A percentile compares a stretch with the other conserved stretches of the same genome.
phyloP scores from a whole-genome alignment of 1,140 invertebrate genomes.

The Octopus sinensis region DNA sequence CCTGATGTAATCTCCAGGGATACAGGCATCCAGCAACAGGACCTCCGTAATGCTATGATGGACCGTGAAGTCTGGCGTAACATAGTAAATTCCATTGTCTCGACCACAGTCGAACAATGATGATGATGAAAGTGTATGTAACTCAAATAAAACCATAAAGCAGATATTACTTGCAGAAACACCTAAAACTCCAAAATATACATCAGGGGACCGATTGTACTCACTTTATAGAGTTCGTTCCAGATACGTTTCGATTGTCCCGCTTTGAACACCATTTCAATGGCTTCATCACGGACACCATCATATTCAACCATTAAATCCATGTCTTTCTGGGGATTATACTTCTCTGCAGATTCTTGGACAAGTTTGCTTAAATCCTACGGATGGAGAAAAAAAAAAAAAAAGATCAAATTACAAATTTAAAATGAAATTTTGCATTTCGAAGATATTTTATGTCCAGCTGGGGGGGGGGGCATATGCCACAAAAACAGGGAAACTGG shows the following conservation, averaged over 20 bases:
- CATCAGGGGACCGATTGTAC: background rate
- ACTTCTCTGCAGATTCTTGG: slow-evolving; percentile 67
- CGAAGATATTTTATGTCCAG: background rate
- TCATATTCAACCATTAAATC: slow-evolving; percentile 67
- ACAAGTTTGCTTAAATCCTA: slow-evolving; percentile 40
- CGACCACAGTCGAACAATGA: no score
- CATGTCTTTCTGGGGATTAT: slow-evolving; percentile 75
- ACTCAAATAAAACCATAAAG: no score
- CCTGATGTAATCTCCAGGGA: no score
- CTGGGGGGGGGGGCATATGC: no score
- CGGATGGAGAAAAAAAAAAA: background rate
- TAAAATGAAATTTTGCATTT: background rate
- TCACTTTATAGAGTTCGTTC: slow-evolving; percentile 96
- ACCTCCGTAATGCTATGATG: no score
- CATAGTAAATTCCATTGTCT: no score
- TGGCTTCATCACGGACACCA: slow-evolving; percentile 49
- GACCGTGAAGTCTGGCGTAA: no score
- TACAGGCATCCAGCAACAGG: no score
- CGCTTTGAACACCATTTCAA: slow-evolving; percentile 60
- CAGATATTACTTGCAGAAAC: no score
- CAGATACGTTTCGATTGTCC: slow-evolving; percentile 97
- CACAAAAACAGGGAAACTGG: no score
- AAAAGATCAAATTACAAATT: slow-evolving; percentile 2
- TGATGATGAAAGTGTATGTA: no score
- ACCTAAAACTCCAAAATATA: no score